These are phyloP conservation scores for Dioctria linearis DNA, from an alignment of 2,888 invertebrate species.

Conservation along the genomic window DNA sequence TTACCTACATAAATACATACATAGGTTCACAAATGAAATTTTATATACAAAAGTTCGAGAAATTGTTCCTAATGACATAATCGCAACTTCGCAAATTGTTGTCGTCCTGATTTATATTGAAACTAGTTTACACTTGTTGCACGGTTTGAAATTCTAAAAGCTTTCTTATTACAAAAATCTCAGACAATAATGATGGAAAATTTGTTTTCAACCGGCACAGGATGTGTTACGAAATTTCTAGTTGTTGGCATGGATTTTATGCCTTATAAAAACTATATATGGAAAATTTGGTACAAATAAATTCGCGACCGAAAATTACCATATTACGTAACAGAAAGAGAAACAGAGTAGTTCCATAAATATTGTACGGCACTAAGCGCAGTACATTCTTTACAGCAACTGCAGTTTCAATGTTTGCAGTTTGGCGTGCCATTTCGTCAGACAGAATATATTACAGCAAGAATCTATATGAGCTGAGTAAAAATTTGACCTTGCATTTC, in stretches of 20 bases:
- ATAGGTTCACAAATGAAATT: not conserved
- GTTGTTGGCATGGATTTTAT: not conserved
- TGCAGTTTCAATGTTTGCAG: not conserved
- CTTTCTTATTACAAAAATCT: too few species aligned
- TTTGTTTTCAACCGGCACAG: not conserved
- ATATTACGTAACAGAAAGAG: not conserved
- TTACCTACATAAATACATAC: not conserved
- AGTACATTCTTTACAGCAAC: not conserved
- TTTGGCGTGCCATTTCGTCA: not conserved
- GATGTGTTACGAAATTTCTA: not conserved
- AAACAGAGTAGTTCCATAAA: not conserved
- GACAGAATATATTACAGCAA: not conserved
- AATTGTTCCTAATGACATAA: slow-evolving; percentile 42
- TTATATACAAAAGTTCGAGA: slow-evolving; percentile 21
- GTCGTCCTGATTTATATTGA: slow-evolving; percentile 1
- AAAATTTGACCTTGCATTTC: too few species aligned
- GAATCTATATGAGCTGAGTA: too few species aligned
- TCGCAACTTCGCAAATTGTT: not conserved
- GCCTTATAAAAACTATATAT: not conserved
- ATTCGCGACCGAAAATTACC: not conserved
- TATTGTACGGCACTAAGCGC: not conserved
- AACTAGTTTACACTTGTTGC: slow-evolving; percentile 34
- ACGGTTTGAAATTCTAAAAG: not conserved
- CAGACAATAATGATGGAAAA: not conserved
- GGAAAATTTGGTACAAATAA: not conserved